phyloP scores from a whole-genome alignment of 2,888 invertebrate species.

The Heliconius hortense region DNA sequence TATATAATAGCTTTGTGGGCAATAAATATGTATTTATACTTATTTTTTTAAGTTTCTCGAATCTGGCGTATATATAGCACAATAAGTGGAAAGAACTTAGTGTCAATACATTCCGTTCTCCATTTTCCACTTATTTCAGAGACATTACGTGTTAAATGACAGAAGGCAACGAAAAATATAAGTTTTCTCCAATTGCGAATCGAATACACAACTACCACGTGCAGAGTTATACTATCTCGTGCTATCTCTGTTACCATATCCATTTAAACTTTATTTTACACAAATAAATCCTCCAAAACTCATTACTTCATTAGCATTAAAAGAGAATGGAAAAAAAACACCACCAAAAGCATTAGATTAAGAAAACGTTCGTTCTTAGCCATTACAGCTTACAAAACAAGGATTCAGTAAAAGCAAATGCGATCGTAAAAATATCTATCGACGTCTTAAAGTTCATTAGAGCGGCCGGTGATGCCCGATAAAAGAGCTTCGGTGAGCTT shows the following conservation, averaged over 20 bases:
- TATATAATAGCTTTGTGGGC: not conserved
- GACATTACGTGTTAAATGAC: no score
- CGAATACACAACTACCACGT: not conserved
- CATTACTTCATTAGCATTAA: not conserved
- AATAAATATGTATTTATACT: no score
- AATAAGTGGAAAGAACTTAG: not conserved
- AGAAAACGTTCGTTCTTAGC: slow-evolving; percentile 16
- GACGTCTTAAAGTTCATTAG: slow-evolving; percentile 60
- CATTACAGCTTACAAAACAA: slow-evolving; percentile 43
- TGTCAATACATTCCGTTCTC: not conserved
- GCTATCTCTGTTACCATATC: not conserved
- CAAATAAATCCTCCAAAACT: slow-evolving; percentile 11
- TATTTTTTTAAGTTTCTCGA: no score
- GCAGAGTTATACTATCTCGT: not conserved
- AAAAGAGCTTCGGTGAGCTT: slow-evolving; percentile 43
- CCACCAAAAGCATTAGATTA: slow-evolving; percentile 18
- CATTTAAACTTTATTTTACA: not conserved
- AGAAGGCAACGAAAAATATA: no score
- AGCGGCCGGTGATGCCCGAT: slow-evolving; percentile 46
- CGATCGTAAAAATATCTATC: slow-evolving; percentile 59
- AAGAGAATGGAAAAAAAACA: not conserved
- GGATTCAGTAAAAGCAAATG: slow-evolving; percentile 45
- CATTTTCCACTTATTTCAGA: not conserved
- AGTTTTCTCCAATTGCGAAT: no score
- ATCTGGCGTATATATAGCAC: no score